Evolutionary conservation across 1,140 invertebrate genomes (phyloP).

Genomic region (Neodiprion virginianus): DNA sequence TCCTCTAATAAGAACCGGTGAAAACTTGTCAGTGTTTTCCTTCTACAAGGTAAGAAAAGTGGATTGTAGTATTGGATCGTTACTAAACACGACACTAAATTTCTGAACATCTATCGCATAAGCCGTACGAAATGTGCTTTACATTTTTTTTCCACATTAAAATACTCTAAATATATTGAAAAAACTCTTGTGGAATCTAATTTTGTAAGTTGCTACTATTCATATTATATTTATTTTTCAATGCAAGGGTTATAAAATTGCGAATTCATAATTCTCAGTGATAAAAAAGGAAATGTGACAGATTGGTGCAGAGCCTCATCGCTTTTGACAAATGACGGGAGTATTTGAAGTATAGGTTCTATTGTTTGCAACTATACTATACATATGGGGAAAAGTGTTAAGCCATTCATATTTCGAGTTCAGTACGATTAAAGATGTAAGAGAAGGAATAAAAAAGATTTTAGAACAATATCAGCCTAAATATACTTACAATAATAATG

Average conservation of each 20-base stretch:
- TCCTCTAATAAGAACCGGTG: constrained; percentile 5
- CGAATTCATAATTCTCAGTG: no score
- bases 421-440: neutral
- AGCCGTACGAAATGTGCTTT: no score
- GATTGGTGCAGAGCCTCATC: no score
- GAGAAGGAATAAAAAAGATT: neutral
- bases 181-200: no score
- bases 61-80: neutral
- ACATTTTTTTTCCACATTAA: no score
- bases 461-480: neutral
- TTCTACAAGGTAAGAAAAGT: neutral
- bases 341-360: neutral
- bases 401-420: no score
- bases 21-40: constrained; percentile 3
- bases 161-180: neutral
- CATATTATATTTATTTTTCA: no score
- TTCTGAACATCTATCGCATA: neutral
- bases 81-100: neutral
- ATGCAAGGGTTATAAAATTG: no score
- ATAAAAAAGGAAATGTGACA: no score
- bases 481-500: neutral
- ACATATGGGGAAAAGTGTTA: neutral
- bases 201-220: no score
- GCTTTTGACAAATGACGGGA: neutral
- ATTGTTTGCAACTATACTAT: neutral